Evolutionary conservation across 37 sponge, comb jelly and placozoan genomes (phyloP), one percentile per base, ranked within the genome.

Genomic region (Tethya wilhelma): DNA sequence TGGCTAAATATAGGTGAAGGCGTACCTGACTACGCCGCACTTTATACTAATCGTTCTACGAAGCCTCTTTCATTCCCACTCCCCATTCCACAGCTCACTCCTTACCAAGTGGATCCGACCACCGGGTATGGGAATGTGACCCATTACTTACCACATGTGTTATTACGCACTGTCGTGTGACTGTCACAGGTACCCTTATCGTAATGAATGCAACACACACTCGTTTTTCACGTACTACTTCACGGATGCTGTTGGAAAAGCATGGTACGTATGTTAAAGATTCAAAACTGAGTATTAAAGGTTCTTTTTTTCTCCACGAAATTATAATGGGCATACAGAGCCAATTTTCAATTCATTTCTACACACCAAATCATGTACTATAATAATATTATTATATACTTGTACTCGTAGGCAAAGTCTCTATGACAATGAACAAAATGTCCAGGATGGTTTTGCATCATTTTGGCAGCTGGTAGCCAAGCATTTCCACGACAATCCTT

Each of bases 391-490:
- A n/a, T n/a, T 9, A 38, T 39, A 12, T 38, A 23, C 7, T 69
- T 12, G 9, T 69, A 14, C 70, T n/a, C 37, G 26, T 78, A 90
- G 91, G 83, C 89, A 95, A 49, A 90, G 91, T 57, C 65, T 95
- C 46, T 95, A 88, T 85, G 80, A 90, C 63, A 95, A 90, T 63
- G 85, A 90, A 33, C 82, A 88, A 38, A 59, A 74, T 22, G 45
- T 93, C 6, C 88, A 85, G 44, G 95, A 95, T 45, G 78, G 74
- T 43, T 83, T 95, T 67, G 70, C 62, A 20, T 29, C 58, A 79
- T 95, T 95, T 69, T 95, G 95, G 95, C 46, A 77, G 44, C 41
- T 64, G 49, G 86, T 90, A 39, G 89, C 95, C 59, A 40, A 71
- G 37, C 74, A 58, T 40, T 95, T 95, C 68, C 72, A 69, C 12